Percentiles rank a stretch among this genome's conserved stretches.
These are phyloP conservation scores for Aphidius ervi DNA, from an alignment of 1,140 invertebrate genomes.

Conservation along the genomic window DNA sequence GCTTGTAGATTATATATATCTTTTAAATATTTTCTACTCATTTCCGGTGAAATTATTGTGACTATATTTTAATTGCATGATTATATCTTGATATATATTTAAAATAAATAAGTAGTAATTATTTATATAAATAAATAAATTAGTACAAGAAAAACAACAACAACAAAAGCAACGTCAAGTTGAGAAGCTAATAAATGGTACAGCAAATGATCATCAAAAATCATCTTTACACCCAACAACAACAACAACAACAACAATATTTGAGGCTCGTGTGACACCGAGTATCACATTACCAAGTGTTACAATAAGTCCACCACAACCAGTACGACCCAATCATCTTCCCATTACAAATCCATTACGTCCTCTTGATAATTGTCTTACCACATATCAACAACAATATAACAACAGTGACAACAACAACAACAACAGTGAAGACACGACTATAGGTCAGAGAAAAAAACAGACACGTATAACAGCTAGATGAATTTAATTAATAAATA, in stretches of 20 bases:
- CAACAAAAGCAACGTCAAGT: not conserved
- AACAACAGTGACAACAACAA: conserved; percentile 2
- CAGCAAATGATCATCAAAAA: conserved; percentile 10
- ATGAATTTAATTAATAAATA: no score
- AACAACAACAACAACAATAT: conserved; percentile 27
- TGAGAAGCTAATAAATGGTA: conserved; percentile 3
- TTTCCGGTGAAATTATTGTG: not conserved
- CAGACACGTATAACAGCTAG: not conserved
- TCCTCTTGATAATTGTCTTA: conserved; percentile 27
- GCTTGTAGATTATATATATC: not conserved
- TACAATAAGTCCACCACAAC: conserved; percentile 38
- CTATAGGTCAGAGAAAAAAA: conserved; percentile 20
- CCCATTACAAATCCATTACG: conserved; percentile 41
- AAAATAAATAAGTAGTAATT: conserved; percentile 6
- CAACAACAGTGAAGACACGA: conserved; percentile 13
- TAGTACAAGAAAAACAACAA: not conserved
- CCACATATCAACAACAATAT: conserved; percentile 8
- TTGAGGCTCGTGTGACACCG: conserved; percentile 24
- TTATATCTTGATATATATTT: not conserved
- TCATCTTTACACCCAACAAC: conserved; percentile 21
- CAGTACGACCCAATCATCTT: conserved; percentile 40
- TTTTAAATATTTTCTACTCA: not conserved
- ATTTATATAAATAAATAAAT: conserved; percentile 7
- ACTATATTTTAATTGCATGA: conserved; percentile 3
- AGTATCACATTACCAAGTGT: conserved; percentile 26